Conservation (phyloP, 2,888 invertebrate species). For the Ornithoptera priamus region DNA sequence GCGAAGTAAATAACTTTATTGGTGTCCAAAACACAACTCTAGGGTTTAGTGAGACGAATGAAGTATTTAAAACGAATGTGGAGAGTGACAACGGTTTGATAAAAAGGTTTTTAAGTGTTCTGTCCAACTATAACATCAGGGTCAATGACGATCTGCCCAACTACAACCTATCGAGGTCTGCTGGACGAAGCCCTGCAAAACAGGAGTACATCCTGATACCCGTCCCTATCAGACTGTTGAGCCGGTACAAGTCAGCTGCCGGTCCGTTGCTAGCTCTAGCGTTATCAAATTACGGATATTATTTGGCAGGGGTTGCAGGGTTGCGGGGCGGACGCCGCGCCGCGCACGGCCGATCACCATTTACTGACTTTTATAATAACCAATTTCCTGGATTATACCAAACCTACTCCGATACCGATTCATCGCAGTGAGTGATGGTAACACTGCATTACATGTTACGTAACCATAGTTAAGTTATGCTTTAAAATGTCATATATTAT, state of each 20-base stretch:
- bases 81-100: slow-evolving; percentile 32
- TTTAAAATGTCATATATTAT: too few species aligned
- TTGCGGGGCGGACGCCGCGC: too few species aligned
- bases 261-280: slow-evolving; percentile 81
- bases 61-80: background rate
- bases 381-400: slow-evolving; percentile 75
- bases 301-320: too few species aligned
- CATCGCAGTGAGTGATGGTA: slow-evolving; percentile 36
- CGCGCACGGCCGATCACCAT: too few species aligned
- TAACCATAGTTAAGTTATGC: too few species aligned
- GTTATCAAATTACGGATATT: slow-evolving; percentile 81
- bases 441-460: too few species aligned
- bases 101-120: slow-evolving; percentile 41
- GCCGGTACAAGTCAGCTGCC: slow-evolving; percentile 76
- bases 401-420: slow-evolving; percentile 67
- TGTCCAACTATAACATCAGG: slow-evolving; percentile 61
- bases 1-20: background rate
- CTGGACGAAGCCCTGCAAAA: slow-evolving; percentile 36
- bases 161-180: slow-evolving; percentile 52
- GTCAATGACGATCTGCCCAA: slow-evolving; percentile 53
- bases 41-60: slow-evolving; percentile 14
- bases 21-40: background rate
- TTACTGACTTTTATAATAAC: too few species aligned
- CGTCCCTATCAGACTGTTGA: slow-evolving; percentile 60
- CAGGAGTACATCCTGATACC: slow-evolving; percentile 35